phyloP scores from a whole-genome alignment of 53 echinoderm and acorn worm genomes.

The Arbacia lixula region DNA sequence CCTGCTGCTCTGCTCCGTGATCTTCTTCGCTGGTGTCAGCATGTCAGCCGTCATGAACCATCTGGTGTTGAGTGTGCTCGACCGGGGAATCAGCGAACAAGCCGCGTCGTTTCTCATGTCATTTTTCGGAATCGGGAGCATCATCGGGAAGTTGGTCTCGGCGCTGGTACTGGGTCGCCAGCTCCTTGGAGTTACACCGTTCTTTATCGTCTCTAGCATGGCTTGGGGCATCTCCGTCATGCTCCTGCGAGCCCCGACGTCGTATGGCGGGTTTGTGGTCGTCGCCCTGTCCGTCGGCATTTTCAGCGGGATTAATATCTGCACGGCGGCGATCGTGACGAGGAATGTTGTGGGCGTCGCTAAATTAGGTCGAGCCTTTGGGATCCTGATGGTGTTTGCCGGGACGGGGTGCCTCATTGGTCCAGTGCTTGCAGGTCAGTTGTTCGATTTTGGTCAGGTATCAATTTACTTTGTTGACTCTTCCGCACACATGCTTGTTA shows the following conservation, averaged over 20 bases:
- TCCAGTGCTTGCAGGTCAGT: constrained; percentile 34
- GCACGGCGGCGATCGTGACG: constrained; percentile 8
- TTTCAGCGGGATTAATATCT: constrained; percentile 40
- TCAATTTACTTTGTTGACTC: background rate
- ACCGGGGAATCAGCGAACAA: constrained; percentile 38
- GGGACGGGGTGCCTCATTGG: constrained; percentile 37
- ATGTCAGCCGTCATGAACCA: constrained; percentile 19
- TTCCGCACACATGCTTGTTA: too few species aligned
- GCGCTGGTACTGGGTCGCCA: constrained; percentile 6
- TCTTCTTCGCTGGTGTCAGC: constrained; percentile 17
- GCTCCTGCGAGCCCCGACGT: constrained; percentile 17
- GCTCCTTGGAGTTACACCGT: background rate
- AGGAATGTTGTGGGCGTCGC: constrained; percentile 20
- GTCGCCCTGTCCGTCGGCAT: constrained; percentile 16
- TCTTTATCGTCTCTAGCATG: constrained; percentile 24
- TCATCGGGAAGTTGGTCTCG: constrained; percentile 18
- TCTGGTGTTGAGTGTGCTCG: constrained; percentile 33
- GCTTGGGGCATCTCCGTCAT: constrained; percentile 38
- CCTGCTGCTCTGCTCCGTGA: background rate
- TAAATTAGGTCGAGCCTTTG: constrained; percentile 38
- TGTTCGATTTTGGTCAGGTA: background rate
- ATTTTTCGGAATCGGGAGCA: constrained; percentile 35
- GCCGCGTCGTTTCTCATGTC: constrained; percentile 46
- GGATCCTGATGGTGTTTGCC: constrained; percentile 31
- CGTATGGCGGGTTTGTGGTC: constrained; percentile 16